Conservation (phyloP, 1,140 invertebrate species). For the Drosophila takahashii region DNA sequence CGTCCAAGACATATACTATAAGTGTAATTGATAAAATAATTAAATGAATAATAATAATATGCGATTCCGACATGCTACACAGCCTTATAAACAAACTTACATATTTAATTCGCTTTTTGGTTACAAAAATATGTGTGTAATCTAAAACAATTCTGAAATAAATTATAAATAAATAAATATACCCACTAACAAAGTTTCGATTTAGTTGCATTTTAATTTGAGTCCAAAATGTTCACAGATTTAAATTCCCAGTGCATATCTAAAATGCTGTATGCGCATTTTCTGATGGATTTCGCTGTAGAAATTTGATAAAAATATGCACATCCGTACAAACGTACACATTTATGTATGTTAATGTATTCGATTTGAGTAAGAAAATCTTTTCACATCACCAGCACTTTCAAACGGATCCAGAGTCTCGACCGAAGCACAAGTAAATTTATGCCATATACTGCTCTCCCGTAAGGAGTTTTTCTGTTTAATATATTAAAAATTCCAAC, state of each 20-base stretch:
- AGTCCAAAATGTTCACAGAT: too few relatives aligned
- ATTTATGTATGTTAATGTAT: not conserved
- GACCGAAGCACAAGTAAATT: not conserved
- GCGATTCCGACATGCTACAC: slow-evolving; percentile 14
- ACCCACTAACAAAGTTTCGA: slow-evolving; percentile 37
- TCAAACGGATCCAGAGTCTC: not conserved
- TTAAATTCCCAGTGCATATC: not conserved
- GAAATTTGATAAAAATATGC: not conserved
- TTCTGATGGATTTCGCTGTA: not conserved
- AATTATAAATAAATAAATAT: slow-evolving; percentile 44
- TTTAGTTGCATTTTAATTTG: not conserved
- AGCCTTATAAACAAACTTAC: slow-evolving; percentile 15
- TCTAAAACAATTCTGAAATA: slow-evolving; percentile 27
- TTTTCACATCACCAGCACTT: not conserved
- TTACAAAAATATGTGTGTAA: slow-evolving; percentile 20
- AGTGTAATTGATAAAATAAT: slow-evolving; percentile 23
- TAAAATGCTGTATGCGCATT: slow-evolving; percentile 1
- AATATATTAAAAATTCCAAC: too few relatives aligned
- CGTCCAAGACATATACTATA: slow-evolving; percentile 46
- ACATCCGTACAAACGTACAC: not conserved
- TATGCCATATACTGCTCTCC: too few relatives aligned
- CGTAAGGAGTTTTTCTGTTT: too few relatives aligned
- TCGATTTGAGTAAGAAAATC: not conserved
- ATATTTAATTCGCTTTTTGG: slow-evolving; percentile 26
- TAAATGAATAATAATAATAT: slow-evolving; percentile 19